Base-by-base conservation (phyloP, 2,888 invertebrate genomes). In the Pycnomerus fuliginosus region DNA sequence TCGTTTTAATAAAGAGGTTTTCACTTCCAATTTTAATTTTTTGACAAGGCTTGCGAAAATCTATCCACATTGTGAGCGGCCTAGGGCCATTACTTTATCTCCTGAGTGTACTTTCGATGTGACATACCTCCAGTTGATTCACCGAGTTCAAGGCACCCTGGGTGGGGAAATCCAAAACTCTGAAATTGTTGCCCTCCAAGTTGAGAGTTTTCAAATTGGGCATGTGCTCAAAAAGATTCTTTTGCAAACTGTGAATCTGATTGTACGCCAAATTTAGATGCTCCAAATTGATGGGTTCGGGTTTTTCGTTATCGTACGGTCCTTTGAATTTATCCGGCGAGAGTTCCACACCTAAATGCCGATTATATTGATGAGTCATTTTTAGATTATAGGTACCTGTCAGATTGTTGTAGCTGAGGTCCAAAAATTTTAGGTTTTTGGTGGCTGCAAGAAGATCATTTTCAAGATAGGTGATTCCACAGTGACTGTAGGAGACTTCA, bases 261-360 rank as follows among this genome's bases (percentile, higher is more conserved):
- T 85, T 85, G 65, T 80, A 76, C 11, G 81, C 80, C 23, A 85
- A 69, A 63, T 82, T 80, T 16, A 85, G 65, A 7, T 80, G 77
- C 58, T 78, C 76, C 41, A 85, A 55, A 1, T 74, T 75, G 24
- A 85, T 79, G 32, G 78, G 77, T 48, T 76, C 76, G 1, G 35
- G 38, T 12, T 70, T 70, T 36, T 73, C 68, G 45, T 12, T 25
- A 20, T 75, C 76, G 64, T 81, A 84, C 0, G 80, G 80, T 0
- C 85, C 85, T 60, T 80, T 80, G 67, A 85, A 85, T 42, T 83
- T 77, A 55, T 83, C 82, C 12, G 80, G 75, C 31, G 77, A 73
- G 23, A 85, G 62, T 24, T 78, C 77, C 39, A 83, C 81, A n/a
- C 78, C 82, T 81, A 65, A 13, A n/a, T n/a, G n/a, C n/a, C n/a